A percentile compares a stretch with the other conserved stretches of the same genome.
These are phyloP conservation scores for Rallus crepitans DNA, from an alignment of 2,797 vertebrate genomes.

Conservation along the genomic window DNA sequence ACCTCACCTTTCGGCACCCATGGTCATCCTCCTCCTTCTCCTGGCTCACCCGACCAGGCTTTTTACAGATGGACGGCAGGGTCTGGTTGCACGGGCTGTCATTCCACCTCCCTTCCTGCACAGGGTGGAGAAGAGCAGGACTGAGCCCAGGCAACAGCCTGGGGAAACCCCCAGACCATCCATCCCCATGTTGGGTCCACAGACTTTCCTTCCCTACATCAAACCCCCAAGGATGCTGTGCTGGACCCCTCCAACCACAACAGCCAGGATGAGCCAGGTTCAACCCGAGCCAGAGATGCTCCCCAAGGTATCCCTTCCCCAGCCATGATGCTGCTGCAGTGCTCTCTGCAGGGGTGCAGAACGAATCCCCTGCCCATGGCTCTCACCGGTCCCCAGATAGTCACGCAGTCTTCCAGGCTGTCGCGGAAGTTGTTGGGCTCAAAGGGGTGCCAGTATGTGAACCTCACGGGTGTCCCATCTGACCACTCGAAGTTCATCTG, in stretches of 20 bases:
- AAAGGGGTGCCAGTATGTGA: slow-evolving; percentile 96
- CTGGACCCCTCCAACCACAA: neutral
- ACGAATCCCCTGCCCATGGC: neutral
- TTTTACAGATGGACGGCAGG: slow-evolving; percentile 96
- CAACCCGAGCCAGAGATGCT: neutral
- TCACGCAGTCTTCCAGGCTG: slow-evolving; percentile 94
- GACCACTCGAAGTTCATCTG: slow-evolving; percentile 99
- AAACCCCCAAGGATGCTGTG: neutral
- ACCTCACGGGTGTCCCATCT: slow-evolving; percentile 91
- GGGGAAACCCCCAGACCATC: neutral
- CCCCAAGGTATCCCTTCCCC: neutral
- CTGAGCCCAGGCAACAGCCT: neutral
- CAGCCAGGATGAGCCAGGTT: fast-evolving
- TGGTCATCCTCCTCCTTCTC: slow-evolving; percentile 86
- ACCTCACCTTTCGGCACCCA: slow-evolving; percentile 90
- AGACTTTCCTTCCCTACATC: neutral
- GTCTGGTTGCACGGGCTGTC: slow-evolving; percentile 95
- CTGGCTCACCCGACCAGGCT: slow-evolving; percentile 86
- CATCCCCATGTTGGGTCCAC: neutral
- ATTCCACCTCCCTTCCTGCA: slow-evolving; percentile 95
- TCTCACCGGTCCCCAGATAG: slow-evolving; percentile 96
- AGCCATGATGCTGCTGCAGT: fast-evolving
- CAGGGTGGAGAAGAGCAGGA: neutral
- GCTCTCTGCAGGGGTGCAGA: neutral
- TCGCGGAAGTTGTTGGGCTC: slow-evolving; percentile 98